Conservation (phyloP, 1,140 invertebrate genomes). For the Centruroides vittatus region DNA sequence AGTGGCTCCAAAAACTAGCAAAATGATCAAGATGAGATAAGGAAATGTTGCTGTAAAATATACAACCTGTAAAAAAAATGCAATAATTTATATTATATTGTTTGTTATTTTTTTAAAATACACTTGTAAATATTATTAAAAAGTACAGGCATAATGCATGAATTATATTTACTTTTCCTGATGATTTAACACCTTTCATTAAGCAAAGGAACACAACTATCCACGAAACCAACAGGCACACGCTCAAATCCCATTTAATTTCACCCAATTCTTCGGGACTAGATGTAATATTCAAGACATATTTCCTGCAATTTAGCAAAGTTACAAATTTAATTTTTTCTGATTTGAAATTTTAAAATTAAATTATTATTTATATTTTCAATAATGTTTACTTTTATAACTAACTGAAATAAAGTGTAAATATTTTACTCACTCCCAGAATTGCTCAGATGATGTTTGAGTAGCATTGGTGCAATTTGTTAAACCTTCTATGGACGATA, state of each 20-base stretch:
- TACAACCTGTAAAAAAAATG: conserved; percentile 28
- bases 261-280: conserved; percentile 16
- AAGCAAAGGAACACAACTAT: conserved; percentile 31
- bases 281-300: conserved; percentile 19
- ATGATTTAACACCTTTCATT: conserved; percentile 31
- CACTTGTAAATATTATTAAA: too few relatives aligned
- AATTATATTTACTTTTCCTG: conserved; percentile 40
- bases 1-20: conserved; percentile 41
- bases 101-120: neutral
- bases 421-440: conserved; percentile 24
- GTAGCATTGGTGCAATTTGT: conserved; percentile 10
- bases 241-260: conserved; percentile 22
- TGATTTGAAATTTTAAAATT: too few relatives aligned
- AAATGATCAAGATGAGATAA: conserved; percentile 38
- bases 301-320: neutral
- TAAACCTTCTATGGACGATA: neutral
- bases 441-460: conserved; percentile 23
- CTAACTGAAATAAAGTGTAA: too few relatives aligned
- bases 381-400: too few relatives aligned
- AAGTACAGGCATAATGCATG: too few relatives aligned
- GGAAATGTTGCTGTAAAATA: conserved; percentile 46
- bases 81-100: neutral
- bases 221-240: conserved; percentile 31
- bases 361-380: too few relatives aligned
- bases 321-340: too few relatives aligned